Percentiles rank a stretch among this genome's conserved stretches.
Conservation (phyloP, 1,140 invertebrate species). For the Philaenus spumarius region DNA sequence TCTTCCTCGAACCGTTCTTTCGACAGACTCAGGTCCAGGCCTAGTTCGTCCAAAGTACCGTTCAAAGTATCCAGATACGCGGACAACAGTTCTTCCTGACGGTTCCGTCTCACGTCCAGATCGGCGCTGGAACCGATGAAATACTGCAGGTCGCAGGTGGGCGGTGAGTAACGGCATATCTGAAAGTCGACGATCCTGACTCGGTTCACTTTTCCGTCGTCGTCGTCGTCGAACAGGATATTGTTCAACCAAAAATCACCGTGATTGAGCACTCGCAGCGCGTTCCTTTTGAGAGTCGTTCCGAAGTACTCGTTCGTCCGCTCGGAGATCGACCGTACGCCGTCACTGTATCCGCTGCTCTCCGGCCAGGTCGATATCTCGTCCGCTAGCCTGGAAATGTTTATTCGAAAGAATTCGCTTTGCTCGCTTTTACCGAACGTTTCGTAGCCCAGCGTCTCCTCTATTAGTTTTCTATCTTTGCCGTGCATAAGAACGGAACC, state of each 20-base stretch:
- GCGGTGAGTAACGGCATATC: not conserved
- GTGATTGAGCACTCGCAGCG: constrained; percentile 10
- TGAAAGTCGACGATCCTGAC: constrained; percentile 21
- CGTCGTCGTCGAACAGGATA: constrained; percentile 20
- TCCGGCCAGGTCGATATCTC: too few species aligned
- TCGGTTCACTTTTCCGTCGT: not conserved
- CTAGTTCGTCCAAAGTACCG: not conserved
- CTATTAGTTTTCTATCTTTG: too few species aligned
- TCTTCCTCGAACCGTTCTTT: not conserved
- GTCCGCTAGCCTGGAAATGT: too few species aligned
- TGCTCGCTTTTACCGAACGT: too few species aligned
- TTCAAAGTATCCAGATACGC: constrained; percentile 6
- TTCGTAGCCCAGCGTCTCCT: too few species aligned
- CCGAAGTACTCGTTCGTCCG: too few species aligned
- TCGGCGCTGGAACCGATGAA: constrained; percentile 1
- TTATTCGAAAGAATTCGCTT: too few species aligned
- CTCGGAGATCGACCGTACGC: too few species aligned
- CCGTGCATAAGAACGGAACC: too few species aligned
- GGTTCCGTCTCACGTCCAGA: not conserved
- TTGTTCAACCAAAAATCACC: constrained; percentile 29
- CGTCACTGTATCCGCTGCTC: too few species aligned
- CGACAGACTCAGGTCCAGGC: not conserved
- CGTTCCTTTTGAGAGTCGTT: too few species aligned
- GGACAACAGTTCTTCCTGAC: not conserved
- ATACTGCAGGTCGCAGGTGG: not conserved